A percentile compares a stretch with the other conserved stretches of the same genome.
Conservation (phyloP, 2,113 vertebrate genomes). For the Alexandromys fortis region DNA sequence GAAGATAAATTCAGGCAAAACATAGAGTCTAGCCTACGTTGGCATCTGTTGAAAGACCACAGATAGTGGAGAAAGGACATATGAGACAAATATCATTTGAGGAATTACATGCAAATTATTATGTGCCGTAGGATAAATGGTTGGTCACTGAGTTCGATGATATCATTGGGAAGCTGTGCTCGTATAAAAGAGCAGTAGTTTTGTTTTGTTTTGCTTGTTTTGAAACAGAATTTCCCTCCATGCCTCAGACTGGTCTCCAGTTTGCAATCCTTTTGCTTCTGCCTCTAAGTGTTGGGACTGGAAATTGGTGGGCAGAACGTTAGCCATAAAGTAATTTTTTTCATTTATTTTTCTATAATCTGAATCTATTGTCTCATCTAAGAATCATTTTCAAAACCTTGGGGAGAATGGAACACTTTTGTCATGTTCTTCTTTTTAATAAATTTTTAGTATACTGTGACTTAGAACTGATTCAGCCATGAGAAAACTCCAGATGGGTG, state of each 20-base stretch:
- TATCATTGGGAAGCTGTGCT: background rate
- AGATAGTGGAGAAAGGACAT: fast-evolving
- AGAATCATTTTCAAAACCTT: constrained; percentile 12
- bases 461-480: background rate
- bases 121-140: too few species aligned
- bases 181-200: background rate
- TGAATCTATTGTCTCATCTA: background rate
- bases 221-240: background rate
- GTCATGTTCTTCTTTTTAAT: background rate
- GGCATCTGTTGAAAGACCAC: too few species aligned
- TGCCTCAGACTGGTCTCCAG: background rate
- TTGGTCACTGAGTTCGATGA: background rate
- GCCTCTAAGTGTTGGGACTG: background rate
- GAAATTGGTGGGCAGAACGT: background rate
- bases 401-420: background rate
- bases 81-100: background rate
- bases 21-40: background rate
- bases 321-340: background rate
- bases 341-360: background rate
- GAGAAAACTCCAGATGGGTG: constrained; percentile 58
- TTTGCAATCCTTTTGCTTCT: background rate
- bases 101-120: background rate
- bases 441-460: background rate
- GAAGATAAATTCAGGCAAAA: background rate
- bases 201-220: background rate